Conservation (phyloP, 1,140 invertebrate species). For the Philopotamus ludificatus region DNA sequence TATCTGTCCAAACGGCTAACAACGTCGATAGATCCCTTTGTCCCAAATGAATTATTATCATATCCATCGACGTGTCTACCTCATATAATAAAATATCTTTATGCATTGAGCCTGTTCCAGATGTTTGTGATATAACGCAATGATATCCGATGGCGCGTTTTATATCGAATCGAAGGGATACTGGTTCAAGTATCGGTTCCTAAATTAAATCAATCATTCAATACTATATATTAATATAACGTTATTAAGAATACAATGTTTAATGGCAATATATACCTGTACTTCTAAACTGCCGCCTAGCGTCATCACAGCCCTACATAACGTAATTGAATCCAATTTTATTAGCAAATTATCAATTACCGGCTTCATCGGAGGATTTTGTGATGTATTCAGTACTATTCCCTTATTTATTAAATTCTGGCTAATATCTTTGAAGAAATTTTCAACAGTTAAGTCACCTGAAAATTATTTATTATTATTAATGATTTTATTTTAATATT, state of each 20-base stretch:
- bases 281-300: slow-evolving; percentile 68
- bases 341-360: slow-evolving; percentile 71
- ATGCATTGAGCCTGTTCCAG: slow-evolving; percentile 34
- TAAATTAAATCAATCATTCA: slow-evolving; percentile 46
- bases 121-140: slow-evolving; percentile 43
- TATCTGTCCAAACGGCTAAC: slow-evolving; percentile 69
- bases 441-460: slow-evolving; percentile 74
- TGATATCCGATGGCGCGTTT: slow-evolving; percentile 63
- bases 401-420: slow-evolving; percentile 27
- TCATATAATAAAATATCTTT: slow-evolving; percentile 59
- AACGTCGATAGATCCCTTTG: slow-evolving; percentile 71
- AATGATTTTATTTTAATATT: slow-evolving; percentile 2
- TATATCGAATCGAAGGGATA: slow-evolving; percentile 70
- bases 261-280: slow-evolving; percentile 57
- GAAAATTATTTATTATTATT: slow-evolving; percentile 33
- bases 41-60: slow-evolving; percentile 66
- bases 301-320: slow-evolving; percentile 72
- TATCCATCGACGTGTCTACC: slow-evolving; percentile 66
- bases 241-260: slow-evolving; percentile 9
- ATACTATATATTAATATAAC: slow-evolving; percentile 8
- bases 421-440: slow-evolving; percentile 72
- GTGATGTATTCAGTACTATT: slow-evolving; percentile 15
- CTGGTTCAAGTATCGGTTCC: slow-evolving; percentile 76
- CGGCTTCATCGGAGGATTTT: slow-evolving; percentile 43
- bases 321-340: slow-evolving; percentile 65